Evolutionary conservation across 2,797 vertebrate genomes (phyloP).

Genomic region (Hypotaenidia philippensis): DNA sequence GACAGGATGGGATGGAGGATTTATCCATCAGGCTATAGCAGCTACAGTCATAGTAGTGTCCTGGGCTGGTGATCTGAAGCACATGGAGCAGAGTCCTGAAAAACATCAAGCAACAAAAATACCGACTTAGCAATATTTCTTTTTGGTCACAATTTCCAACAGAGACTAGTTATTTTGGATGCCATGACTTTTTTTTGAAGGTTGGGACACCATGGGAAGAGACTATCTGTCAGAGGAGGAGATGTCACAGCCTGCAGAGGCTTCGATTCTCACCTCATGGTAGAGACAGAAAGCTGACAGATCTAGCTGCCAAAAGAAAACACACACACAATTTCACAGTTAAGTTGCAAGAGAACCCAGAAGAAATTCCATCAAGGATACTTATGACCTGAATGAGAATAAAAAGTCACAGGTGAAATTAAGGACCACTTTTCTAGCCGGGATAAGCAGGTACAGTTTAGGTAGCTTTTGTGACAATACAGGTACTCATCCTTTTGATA

Average conservation of each 20-base stretch:
- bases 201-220: not conserved
- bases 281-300: not conserved
- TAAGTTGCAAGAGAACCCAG: not conserved
- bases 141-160: not conserved
- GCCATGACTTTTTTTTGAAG: not conserved
- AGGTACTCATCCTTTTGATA: not conserved
- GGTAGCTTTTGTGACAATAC: not conserved
- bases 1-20: not conserved
- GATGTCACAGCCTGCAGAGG: not conserved
- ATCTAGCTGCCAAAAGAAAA: not conserved
- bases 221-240: not conserved
- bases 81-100: not conserved
- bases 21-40: not conserved
- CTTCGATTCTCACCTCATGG: not conserved
- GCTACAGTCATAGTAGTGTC: not conserved
- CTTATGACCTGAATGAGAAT: accelerated
- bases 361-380: not conserved
- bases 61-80: not conserved
- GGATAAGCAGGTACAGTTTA: not conserved
- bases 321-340: accelerated
- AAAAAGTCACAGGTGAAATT: not conserved
- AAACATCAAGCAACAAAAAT: not conserved
- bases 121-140: not conserved
- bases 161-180: not conserved
- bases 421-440: not conserved